Evolutionary conservation across 2,797 vertebrate species (phyloP).

Genomic region (Gallirallus australis): DNA sequence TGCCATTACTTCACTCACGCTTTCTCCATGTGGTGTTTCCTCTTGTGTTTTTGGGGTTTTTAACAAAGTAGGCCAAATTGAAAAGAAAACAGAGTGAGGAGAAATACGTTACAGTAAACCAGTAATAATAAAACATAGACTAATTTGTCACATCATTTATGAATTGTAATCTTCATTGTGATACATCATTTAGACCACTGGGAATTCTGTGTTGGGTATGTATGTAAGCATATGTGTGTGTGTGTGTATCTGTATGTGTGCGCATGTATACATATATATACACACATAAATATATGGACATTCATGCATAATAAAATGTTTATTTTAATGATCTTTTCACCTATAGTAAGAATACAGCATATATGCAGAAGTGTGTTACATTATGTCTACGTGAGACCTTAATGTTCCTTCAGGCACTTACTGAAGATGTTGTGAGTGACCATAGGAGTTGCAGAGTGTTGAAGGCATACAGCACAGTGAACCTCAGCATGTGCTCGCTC

Average conservation of each 20-base stretch:
- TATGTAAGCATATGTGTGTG: not conserved
- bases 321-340: not conserved
- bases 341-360: not conserved
- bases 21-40: conserved; percentile 3
- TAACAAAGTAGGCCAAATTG: not conserved
- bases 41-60: conserved; percentile 59
- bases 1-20: not conserved
- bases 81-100: not conserved
- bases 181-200: not conserved
- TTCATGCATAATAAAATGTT: not conserved
- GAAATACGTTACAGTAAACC: not conserved
- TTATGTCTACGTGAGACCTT: not conserved
- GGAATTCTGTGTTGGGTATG: conserved; percentile 1
- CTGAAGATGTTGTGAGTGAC: not conserved
- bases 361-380: not conserved
- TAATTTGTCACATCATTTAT: not conserved
- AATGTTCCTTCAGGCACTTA: fast-evolving
- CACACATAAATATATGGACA: not conserved
- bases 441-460: not conserved
- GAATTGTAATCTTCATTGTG: not conserved
- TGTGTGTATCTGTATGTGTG: conserved; percentile 1
- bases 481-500: not conserved
- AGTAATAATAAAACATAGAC: not conserved
- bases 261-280: not conserved
- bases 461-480: not conserved